Evolutionary conservation across 2,113 vertebrate species (phyloP).

Genomic region (Atractosteus spatula): DNA sequence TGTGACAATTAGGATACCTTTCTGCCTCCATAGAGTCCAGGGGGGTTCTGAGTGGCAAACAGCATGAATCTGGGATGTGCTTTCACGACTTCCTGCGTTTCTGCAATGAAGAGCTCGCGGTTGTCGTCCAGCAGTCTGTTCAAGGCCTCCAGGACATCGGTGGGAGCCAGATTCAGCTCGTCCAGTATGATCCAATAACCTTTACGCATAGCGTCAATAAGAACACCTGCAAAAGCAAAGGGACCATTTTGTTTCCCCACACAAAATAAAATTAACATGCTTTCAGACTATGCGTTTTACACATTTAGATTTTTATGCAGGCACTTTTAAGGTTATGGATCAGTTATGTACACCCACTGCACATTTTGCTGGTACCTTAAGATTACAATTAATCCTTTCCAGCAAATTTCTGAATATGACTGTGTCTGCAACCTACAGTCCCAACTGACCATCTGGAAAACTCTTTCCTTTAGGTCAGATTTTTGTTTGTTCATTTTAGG

Average conservation of each 20-base stretch:
- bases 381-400: too few species aligned
- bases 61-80: conserved; percentile 94
- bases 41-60: conserved; percentile 96
- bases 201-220: conserved; percentile 94
- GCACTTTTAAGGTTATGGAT: too few species aligned
- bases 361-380: too few species aligned
- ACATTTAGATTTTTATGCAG: too few species aligned
- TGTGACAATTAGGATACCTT: conserved; percentile 68
- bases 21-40: conserved; percentile 92
- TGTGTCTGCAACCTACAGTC: too few species aligned
- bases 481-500: too few species aligned
- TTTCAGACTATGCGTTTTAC: too few species aligned
- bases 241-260: conserved; percentile 12
- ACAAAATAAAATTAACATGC: background rate
- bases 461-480: too few species aligned
- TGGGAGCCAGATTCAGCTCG: conserved; percentile 93
- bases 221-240: conserved; percentile 68
- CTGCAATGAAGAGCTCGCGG: conserved; percentile 88
- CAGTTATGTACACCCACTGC: too few species aligned
- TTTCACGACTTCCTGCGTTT: conserved; percentile 93
- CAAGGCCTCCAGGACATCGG: conserved; percentile 92
- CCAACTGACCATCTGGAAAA: too few species aligned
- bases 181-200: conserved; percentile 97
- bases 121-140: conserved; percentile 95
- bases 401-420: too few species aligned